Evolutionary conservation across 2,113 vertebrate species (phyloP), one percentile per base, ranked within the genome.

Genomic region (Gila orcuttii): DNA sequence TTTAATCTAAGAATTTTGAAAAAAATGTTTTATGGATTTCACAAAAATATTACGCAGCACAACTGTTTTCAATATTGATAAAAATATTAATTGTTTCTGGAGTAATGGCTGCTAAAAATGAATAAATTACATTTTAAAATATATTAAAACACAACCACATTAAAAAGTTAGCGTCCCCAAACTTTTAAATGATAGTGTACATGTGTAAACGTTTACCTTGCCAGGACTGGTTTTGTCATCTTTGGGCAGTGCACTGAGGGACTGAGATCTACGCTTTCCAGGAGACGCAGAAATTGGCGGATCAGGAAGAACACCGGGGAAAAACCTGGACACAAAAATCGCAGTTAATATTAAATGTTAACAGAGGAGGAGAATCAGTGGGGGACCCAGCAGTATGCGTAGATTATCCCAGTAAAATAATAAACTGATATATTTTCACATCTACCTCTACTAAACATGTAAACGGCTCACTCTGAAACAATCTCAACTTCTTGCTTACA

Each of bases 251-350:
- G 97, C 97, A 19, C 97, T 97, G 74, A 98, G 95, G 13, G 97
- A 97, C 93, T 98, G 97, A n/a, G 97, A 97, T 76, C 97, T 94
- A 25, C 97, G 94, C 91, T 98, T 98, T 33, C 96, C 97, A 0
- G 96, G 95, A 0, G 96, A 94, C 66, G 93, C 93, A 25, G 96
- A 93, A 84, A 96, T 89, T 33, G 95, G 95, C 52, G 92, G 95
- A 89, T 97, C 97, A 11, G 96, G 95, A 74, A 96, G 93, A 71
- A 96, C 94, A 85, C 95, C 94, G 12, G 96, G 95, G 71, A 97
- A 95, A 90, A 98, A 98, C 85, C 97, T 98, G 90, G 6, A 85
- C n/a, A 77, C 33, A 82, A 6, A 82, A 52, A 15, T 50, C 23
- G 11, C 42, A 75, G 73, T 50, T 75, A 59, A 62, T 21, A 62